These are phyloP conservation scores for Monopterus albus DNA, from an alignment of 2,113 vertebrate genomes.

Conservation along the genomic window DNA sequence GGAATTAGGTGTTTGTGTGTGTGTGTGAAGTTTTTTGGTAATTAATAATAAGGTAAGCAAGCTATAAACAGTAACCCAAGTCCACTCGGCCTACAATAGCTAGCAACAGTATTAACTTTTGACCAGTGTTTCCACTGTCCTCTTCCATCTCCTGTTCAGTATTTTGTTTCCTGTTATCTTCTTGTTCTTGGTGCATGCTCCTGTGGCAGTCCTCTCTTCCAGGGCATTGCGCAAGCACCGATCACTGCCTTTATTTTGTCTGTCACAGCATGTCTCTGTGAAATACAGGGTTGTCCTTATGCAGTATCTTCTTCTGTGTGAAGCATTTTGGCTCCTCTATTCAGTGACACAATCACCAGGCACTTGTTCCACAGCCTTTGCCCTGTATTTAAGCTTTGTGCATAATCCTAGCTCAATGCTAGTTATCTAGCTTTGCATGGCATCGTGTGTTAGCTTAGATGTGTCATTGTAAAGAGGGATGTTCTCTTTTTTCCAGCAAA, in stretches of 20 bases:
- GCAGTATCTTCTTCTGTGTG: constrained; percentile 51
- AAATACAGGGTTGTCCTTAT: constrained; percentile 48
- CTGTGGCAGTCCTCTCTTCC: constrained; percentile 75
- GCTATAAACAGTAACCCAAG: background rate
- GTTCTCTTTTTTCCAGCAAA: constrained; percentile 99
- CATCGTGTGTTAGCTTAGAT: constrained; percentile 76
- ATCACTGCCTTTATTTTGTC: constrained; percentile 65
- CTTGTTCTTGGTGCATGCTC: constrained; percentile 79
- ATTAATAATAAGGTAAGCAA: background rate
- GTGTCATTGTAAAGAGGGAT: constrained; percentile 90
- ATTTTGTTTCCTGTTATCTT: constrained; percentile 57
- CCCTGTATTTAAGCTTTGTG: constrained; percentile 54
- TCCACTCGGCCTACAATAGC: background rate
- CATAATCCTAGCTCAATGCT: constrained; percentile 55
- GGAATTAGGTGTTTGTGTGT: background rate
- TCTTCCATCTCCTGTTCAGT: constrained; percentile 61
- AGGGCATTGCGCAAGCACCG: constrained; percentile 61
- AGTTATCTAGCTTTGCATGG: constrained; percentile 81
- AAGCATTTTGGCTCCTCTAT: constrained; percentile 53
- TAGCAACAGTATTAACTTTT: constrained; percentile 16
- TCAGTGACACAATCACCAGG: constrained; percentile 20
- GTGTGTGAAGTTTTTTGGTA: background rate
- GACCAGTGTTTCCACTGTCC: constrained; percentile 58
- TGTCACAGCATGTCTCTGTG: constrained; percentile 77
- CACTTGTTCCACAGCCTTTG: constrained; percentile 44